Conservation (phyloP, 1,140 invertebrate species). For the Cotesia glomerata region DNA sequence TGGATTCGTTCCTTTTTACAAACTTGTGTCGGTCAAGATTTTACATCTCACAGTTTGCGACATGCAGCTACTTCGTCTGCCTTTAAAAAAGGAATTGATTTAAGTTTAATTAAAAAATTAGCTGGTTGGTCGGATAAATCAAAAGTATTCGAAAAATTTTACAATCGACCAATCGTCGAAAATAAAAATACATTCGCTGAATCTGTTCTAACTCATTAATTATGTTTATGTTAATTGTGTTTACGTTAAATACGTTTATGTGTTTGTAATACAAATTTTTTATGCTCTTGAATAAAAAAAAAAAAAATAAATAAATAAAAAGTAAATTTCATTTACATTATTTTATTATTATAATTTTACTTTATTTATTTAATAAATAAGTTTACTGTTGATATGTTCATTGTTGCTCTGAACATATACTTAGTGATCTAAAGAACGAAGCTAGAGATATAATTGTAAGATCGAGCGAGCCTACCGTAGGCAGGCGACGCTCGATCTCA, state of each 20-base stretch:
- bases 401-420: not conserved
- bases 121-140: slow-evolving; percentile 4
- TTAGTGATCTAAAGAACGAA: not conserved
- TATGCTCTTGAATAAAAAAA: too few relatives aligned
- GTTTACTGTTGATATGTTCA: not conserved
- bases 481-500: too few relatives aligned
- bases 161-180: not conserved
- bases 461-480: too few relatives aligned
- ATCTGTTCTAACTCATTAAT: not conserved
- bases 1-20: too few relatives aligned
- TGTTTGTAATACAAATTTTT: too few relatives aligned
- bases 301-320: too few relatives aligned
- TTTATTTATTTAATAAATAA: not conserved
- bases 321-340: too few relatives aligned
- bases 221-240: not conserved
- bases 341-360: too few relatives aligned
- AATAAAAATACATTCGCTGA: not conserved
- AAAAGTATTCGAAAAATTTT: not conserved
- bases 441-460: not conserved
- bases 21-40: not conserved
- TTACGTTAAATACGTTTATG: not conserved
- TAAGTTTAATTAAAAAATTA: not conserved
- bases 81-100: not conserved
- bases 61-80: not conserved
- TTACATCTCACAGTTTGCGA: not conserved